phyloP scores from a whole-genome alignment of 2,888 invertebrate species.

The Nomada flava region DNA sequence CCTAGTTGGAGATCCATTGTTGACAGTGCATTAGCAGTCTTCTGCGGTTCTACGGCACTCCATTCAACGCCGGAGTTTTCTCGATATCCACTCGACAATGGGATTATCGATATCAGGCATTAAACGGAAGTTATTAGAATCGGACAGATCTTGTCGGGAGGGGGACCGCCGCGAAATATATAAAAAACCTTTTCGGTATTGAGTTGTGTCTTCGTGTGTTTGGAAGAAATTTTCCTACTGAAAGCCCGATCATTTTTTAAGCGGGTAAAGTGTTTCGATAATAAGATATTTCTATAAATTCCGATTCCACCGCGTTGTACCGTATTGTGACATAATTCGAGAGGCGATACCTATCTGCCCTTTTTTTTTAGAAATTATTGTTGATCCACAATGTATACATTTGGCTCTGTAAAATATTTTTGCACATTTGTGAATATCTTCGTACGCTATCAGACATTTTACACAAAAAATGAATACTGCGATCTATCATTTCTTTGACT shows the following conservation, averaged over 20 bases:
- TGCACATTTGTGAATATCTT: not conserved
- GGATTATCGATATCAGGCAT: constrained; percentile 49
- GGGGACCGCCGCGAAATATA: not conserved
- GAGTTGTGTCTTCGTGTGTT: not conserved
- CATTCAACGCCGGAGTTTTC: constrained; percentile 50
- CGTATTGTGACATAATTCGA: no score
- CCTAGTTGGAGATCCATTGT: constrained; percentile 57
- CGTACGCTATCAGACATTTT: not conserved
- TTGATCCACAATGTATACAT: no score
- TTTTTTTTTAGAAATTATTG: no score
- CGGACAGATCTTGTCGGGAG: constrained; percentile 21
- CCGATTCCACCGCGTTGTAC: constrained; percentile 5
- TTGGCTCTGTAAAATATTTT: no score
- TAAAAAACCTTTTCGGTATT: not conserved
- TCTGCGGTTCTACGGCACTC: constrained; percentile 34
- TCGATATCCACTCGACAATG: constrained; percentile 50
- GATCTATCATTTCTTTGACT: not conserved
- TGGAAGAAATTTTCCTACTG: no score
- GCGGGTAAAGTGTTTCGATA: not conserved
- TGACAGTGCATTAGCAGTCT: constrained; percentile 64
- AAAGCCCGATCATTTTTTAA: not conserved
- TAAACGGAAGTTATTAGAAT: constrained; percentile 52
- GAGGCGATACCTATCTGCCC: no score
- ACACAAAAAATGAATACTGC: not conserved
- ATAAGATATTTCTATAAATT: not conserved